A percentile compares a stretch with the other conserved stretches of the same genome.
Conservation (phyloP, 2,113 vertebrate genomes). For the Leptobrachium ailaonicum region DNA sequence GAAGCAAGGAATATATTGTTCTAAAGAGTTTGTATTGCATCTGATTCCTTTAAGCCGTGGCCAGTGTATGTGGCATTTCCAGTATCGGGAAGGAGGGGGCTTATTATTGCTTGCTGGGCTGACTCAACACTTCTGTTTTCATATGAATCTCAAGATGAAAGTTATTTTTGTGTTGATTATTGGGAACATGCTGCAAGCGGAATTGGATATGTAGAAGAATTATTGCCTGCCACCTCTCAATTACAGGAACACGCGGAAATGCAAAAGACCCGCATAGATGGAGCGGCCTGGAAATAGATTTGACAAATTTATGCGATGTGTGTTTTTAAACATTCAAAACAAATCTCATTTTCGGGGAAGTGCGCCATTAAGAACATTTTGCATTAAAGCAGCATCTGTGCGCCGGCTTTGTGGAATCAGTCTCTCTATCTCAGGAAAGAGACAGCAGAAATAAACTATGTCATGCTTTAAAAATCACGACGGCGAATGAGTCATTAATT, state of each 20-base stretch:
- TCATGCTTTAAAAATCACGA: background rate
- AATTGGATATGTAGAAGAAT: constrained; percentile 22
- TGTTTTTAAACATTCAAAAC: constrained; percentile 40
- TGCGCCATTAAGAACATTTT: constrained; percentile 38
- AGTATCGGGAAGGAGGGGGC: background rate
- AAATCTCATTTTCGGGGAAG: constrained; percentile 25
- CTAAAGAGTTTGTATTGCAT: background rate
- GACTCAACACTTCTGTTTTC: background rate
- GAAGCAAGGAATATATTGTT: background rate
- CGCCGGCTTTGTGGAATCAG: background rate
- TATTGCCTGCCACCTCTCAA: constrained; percentile 19
- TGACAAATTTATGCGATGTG: constrained; percentile 39
- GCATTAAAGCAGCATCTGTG: constrained; percentile 35
- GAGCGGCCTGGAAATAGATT: constrained; percentile 32
- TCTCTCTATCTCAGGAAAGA: constrained; percentile 8
- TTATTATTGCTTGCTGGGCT: constrained; percentile 14
- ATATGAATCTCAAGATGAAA: background rate
- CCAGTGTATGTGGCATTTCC: background rate
- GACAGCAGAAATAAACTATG: constrained; percentile 13
- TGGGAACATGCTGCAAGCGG: constrained; percentile 8
- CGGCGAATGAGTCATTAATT: constrained; percentile 34
- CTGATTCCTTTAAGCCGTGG: background rate
- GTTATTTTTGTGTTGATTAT: constrained; percentile 30
- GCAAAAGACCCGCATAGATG: constrained; percentile 32
- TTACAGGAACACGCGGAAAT: constrained; percentile 21